Evolutionary conservation across 2,888 invertebrate genomes (phyloP).

Genomic region (Eupithecia tripunctaria): DNA sequence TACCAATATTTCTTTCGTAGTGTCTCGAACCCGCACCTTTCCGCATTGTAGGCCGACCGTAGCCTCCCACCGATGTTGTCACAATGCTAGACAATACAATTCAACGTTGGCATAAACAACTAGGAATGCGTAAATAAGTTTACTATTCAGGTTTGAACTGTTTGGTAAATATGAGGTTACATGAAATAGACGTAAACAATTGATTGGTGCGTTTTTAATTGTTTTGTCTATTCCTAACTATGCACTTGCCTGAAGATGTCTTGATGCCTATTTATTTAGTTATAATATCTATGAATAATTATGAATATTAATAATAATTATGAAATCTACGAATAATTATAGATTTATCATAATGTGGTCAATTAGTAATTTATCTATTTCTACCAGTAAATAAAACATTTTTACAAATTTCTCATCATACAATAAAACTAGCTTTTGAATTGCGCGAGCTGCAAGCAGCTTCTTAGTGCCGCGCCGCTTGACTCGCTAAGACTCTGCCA

Average conservation of each 20-base stretch:
- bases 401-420: neutral
- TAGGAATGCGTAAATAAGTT: conserved; percentile 2
- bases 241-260: neutral
- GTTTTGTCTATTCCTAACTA: neutral
- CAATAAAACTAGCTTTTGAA: neutral
- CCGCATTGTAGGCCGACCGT: neutral
- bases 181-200: neutral
- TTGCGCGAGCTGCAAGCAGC: no score
- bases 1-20: no score
- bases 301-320: neutral
- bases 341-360: neutral
- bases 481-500: no score
- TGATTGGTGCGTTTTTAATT: neutral
- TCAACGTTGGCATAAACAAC: neutral
- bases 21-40: neutral
- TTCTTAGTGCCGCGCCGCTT: no score
- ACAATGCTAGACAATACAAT: conserved; percentile 1
- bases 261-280: no score
- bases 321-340: neutral
- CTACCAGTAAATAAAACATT: neutral
- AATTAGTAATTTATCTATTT: neutral
- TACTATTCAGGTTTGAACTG: neutral
- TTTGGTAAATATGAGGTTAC: neutral
- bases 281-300: neutral
- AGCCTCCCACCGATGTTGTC: neutral